These are phyloP conservation scores for Sus cebifrons DNA, from an alignment of 2,797 vertebrate genomes.

Conservation along the genomic window DNA sequence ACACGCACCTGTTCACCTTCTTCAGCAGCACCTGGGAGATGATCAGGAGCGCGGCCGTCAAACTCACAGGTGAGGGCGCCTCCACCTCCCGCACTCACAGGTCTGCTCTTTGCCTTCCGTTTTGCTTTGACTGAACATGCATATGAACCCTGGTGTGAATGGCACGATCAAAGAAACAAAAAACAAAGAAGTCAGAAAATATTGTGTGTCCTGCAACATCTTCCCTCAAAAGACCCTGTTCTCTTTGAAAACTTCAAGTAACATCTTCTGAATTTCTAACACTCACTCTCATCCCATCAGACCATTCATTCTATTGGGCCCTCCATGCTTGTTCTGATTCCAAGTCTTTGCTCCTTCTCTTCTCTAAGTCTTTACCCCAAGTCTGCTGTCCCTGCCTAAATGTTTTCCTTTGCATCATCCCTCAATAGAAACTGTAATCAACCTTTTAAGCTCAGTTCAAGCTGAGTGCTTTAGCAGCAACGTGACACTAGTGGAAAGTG, in stretches of 20 bases:
- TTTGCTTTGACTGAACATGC: neutral
- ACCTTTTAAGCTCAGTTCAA: neutral
- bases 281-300: neutral
- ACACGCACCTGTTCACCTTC: constrained; percentile 83
- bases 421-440: neutral
- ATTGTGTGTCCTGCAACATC: neutral
- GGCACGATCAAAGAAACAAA: neutral
- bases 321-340: neutral
- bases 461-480: neutral
- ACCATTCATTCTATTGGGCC: neutral
- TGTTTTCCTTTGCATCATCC: neutral
- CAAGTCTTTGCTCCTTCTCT: neutral
- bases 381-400: neutral
- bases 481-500: neutral
- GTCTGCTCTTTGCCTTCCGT: neutral
- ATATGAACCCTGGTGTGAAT: neutral
- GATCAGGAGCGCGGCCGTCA: constrained; percentile 77
- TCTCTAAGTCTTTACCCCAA: neutral
- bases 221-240: neutral
- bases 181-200: neutral
- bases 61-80: constrained; percentile 79
- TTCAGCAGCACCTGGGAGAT: constrained; percentile 83
- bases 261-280: neutral
- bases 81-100: fast-evolving
- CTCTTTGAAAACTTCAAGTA: neutral